phyloP scores from a whole-genome alignment of 2,888 invertebrate species.

The Xylota segnis region DNA sequence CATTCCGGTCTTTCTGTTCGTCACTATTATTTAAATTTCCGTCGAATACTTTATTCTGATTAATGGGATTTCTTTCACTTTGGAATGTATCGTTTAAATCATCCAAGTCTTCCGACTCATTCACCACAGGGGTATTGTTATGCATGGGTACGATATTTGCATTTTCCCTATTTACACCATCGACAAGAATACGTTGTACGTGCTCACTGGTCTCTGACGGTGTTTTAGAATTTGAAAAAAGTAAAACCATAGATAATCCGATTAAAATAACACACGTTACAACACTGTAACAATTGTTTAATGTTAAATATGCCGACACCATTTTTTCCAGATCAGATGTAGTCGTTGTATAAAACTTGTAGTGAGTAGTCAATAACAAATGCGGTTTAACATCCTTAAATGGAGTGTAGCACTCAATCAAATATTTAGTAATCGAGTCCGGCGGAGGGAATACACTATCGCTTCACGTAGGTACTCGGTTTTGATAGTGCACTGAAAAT shows the following conservation, averaged over 20 bases:
- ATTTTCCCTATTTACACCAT: neutral
- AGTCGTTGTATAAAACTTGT: too few relatives aligned
- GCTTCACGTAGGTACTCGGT: neutral
- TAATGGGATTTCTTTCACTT: slow-evolving; percentile 8
- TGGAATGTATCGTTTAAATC: neutral
- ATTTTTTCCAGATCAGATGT: neutral
- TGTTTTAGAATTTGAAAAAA: neutral
- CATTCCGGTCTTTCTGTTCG: slow-evolving; percentile 32
- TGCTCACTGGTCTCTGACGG: neutral
- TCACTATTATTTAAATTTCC: slow-evolving; percentile 9
- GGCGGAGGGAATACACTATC: neutral
- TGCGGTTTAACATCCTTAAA: too few relatives aligned
- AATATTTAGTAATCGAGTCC: neutral
- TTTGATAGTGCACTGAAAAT: neutral
- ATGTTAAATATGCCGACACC: neutral
- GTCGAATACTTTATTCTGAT: slow-evolving; percentile 1
- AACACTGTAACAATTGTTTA: neutral
- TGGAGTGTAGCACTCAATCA: neutral
- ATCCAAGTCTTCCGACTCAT: neutral
- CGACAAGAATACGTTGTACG: neutral
- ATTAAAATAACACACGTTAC: slow-evolving; percentile 3
- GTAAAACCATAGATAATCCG: neutral
- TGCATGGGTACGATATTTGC: too few relatives aligned
- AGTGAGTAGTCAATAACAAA: too few relatives aligned
- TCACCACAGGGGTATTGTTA: neutral